Evolutionary conservation across 2,888 invertebrate species (phyloP).

Genomic region (Cotesia congregata): DNA sequence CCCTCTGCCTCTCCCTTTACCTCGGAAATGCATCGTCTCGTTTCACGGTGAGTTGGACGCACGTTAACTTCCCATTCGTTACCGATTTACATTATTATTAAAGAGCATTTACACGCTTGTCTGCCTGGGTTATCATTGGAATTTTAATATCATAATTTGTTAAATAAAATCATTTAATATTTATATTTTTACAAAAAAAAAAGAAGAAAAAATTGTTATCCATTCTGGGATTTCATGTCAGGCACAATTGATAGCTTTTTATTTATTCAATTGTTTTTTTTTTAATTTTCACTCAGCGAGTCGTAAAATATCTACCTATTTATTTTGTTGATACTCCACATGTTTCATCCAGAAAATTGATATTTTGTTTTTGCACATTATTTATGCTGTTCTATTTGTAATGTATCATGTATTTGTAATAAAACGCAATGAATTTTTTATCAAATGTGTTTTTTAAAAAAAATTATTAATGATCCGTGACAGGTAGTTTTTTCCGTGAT

Average conservation of each 20-base stretch:
- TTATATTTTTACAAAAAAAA: background rate
- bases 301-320: no score
- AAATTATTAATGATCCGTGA: no score
- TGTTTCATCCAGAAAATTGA: no score
- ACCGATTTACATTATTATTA: slow-evolving; percentile 66
- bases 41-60: slow-evolving; percentile 57
- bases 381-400: no score
- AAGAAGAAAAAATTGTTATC: background rate
- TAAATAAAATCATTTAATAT: background rate
- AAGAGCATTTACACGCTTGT: slow-evolving; percentile 56
- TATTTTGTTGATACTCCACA: no score
- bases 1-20: slow-evolving; percentile 19
- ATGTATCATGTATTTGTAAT: no score
- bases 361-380: no score
- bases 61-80: slow-evolving; percentile 60
- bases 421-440: no score
- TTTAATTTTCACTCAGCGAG: no score
- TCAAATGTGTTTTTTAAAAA: no score
- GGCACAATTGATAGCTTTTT: background rate
- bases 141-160: slow-evolving; percentile 55
- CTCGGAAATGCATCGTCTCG: slow-evolving; percentile 51
- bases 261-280: background rate
- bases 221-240: background rate
- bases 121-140: slow-evolving; percentile 51
- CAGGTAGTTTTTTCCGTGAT: no score